Percentiles rank a stretch among this genome's conserved stretches.
Conservation (phyloP, 2,888 invertebrate species). For the Lithophane leautieri region DNA sequence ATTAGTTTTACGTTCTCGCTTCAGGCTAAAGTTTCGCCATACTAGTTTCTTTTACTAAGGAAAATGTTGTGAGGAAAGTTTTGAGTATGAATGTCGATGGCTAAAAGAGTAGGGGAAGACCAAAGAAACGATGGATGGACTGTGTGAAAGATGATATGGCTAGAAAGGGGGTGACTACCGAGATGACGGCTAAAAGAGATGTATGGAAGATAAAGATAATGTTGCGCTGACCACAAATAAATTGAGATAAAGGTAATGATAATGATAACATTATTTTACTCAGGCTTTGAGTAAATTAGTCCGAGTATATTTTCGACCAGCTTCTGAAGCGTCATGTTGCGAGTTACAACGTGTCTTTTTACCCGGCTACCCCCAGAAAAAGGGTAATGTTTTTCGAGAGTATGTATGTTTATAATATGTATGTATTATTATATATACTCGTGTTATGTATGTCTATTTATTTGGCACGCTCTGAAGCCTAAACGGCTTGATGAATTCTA, state of each 20-base stretch:
- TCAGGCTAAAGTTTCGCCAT: background rate
- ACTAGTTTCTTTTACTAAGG: background rate
- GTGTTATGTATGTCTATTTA: too few relatives aligned
- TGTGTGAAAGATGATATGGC: background rate
- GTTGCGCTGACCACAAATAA: background rate
- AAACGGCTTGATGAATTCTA: too few relatives aligned
- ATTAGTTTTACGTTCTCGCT: slow-evolving; percentile 22
- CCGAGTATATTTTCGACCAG: background rate
- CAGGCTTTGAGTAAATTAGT: background rate
- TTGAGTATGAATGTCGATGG: background rate
- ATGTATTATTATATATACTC: too few relatives aligned
- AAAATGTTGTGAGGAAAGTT: background rate
- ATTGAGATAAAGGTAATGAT: background rate
- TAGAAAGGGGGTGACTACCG: background rate
- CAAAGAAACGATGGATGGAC: background rate
- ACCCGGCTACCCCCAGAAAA: too few relatives aligned
- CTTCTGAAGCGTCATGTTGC: background rate
- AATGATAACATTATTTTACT: background rate
- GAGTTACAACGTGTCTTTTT: background rate
- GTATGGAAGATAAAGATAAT: too few relatives aligned
- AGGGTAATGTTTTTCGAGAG: too few relatives aligned
- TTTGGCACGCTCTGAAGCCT: too few relatives aligned
- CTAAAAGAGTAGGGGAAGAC: background rate
- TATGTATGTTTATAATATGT: too few relatives aligned
- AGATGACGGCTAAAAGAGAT: background rate